These are phyloP conservation scores for Bubalus kerabau DNA, from an alignment of 2,113 vertebrate genomes.

Conservation along the genomic window DNA sequence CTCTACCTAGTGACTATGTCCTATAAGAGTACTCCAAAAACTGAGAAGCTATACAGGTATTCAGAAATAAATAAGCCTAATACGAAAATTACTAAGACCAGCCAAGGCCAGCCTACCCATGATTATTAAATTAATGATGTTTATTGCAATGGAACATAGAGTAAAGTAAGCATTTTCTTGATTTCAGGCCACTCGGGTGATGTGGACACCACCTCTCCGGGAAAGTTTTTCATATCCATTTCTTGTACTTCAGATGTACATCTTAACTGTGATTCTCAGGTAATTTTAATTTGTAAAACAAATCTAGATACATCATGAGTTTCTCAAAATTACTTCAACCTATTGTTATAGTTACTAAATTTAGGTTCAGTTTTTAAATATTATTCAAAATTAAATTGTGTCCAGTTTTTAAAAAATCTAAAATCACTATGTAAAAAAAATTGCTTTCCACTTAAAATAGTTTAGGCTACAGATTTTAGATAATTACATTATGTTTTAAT, in stretches of 20 bases:
- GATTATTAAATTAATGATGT: background rate
- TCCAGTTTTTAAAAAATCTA: background rate
- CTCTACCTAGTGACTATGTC: background rate
- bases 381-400: background rate
- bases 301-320: background rate
- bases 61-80: background rate
- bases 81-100: background rate
- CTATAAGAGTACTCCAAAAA: background rate
- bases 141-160: background rate
- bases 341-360: background rate
- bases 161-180: slow-evolving; percentile 59
- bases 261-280: slow-evolving; percentile 94
- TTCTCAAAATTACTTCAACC: background rate
- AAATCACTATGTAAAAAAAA: background rate
- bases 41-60: background rate
- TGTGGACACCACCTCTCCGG: slow-evolving; percentile 97
- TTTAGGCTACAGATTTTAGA: background rate
- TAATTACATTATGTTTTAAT: background rate
- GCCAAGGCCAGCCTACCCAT: background rate
- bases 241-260: slow-evolving; percentile 94
- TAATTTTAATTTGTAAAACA: slow-evolving; percentile 71
- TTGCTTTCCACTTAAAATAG: background rate
- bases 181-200: slow-evolving; percentile 93
- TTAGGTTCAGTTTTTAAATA: background rate
- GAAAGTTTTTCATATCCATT: slow-evolving; percentile 98